Evolutionary conservation across 2,888 invertebrate species (phyloP), one percentile per base, ranked within the genome.

Genomic region (Vesta saturnalis): DNA sequence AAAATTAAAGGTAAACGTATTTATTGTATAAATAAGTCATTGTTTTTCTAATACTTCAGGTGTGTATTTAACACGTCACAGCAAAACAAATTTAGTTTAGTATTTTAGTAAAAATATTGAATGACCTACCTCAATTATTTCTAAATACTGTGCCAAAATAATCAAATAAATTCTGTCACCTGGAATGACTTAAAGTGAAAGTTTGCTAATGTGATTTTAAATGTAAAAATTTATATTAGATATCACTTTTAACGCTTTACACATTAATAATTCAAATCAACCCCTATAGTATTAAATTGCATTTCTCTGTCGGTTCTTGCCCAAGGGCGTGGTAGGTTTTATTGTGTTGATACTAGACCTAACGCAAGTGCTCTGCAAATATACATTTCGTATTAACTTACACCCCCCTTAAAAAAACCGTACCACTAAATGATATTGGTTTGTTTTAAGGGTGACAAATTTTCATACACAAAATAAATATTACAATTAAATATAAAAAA

Each of bases 331-430:
- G 76, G 79, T 78, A 57, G 75, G 71, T 78, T 80, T 81, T 81
- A 80, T 80, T 80, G 77, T 81, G 80, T 81, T 81, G 80, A 81
- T 79, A 77, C 72, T 77, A 77, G 77, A 77, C 77, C 79, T 79
- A 79, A 79, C 81, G 78, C 79, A 81, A 82, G 82, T 80, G 81
- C 81, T 81, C 76, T 70, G 81, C 80, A 82, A 82, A 82, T 82
- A 82, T 81, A 80, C 79, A 77, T 77, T 80, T 79, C 77, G 79
- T 78, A 82, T 81, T 81, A 82, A 79, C 79, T 79, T 79, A 65
- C 67, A 39, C 39, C 39, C 39, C 72, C 73, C 72, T 76, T 73
- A 74, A 69, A 73, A 73, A 74, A 73, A 78, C 78, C 78, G 76
- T 78, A 74, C 77, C 79, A 76, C 76, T 71, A 74, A 77, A 75